Evolutionary conservation across 2,113 vertebrate genomes (phyloP).

Genomic region (Colossoma macropomum): DNA sequence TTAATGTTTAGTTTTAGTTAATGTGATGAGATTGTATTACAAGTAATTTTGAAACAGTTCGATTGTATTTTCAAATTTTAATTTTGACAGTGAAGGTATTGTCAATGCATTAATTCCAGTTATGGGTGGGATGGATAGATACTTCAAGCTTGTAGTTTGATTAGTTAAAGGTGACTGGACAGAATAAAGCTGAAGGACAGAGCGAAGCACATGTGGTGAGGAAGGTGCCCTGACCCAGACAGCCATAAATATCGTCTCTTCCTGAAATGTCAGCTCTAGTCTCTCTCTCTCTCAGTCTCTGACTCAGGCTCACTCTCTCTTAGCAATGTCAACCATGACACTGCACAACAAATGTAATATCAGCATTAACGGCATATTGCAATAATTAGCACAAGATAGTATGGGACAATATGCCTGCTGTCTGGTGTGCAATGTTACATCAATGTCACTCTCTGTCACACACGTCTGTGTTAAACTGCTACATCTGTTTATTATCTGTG

Average conservation of each 20-base stretch:
- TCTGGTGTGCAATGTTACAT: not conserved
- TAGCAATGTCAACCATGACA: constrained; percentile 8
- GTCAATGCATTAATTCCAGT: not conserved
- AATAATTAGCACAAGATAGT: not conserved
- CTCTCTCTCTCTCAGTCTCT: not conserved
- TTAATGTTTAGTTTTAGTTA: too few relatives aligned
- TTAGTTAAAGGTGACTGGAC: constrained; percentile 28
- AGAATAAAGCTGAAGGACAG: constrained; percentile 39
- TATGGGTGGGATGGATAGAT: not conserved
- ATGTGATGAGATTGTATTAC: too few relatives aligned
- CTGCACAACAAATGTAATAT: constrained; percentile 1
- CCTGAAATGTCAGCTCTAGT: constrained; percentile 39
- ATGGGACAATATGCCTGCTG: not conserved
- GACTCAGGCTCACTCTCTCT: not conserved
- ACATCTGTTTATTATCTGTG: not conserved
- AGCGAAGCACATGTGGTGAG: constrained; percentile 27
- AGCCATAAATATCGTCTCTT: constrained; percentile 57
- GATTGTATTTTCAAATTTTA: too few relatives aligned
- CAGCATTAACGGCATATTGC: not conserved
- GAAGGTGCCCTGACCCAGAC: constrained; percentile 47
- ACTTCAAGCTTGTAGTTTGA: constrained; percentile 10
- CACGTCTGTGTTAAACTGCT: not conserved
- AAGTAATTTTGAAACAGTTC: too few relatives aligned
- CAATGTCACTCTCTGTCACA: not conserved
- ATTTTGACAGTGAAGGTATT: too few relatives aligned